Percentiles rank a stretch among this genome's conserved stretches.
Conservation (phyloP, 2,113 vertebrate species). For the Microtus ochrogaster region DNA sequence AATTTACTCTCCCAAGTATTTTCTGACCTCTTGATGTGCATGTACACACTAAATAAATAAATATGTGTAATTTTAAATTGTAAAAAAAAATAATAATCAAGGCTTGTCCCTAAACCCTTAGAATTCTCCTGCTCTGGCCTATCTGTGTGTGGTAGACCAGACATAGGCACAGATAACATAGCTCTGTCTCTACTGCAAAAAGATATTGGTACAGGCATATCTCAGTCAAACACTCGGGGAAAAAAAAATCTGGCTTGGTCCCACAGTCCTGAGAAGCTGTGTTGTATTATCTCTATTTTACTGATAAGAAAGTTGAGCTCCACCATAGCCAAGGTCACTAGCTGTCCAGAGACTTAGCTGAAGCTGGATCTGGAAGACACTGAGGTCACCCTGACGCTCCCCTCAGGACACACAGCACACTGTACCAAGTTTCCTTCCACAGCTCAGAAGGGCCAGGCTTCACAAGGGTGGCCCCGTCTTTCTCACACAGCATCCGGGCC, state of each 20-base stretch:
- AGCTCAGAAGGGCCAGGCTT: background rate
- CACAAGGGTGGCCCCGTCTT: accelerated
- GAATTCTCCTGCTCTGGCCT: background rate
- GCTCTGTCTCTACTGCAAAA: background rate
- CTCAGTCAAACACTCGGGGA: background rate
- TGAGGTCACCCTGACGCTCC: background rate
- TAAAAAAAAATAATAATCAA: background rate
- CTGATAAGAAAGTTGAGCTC: background rate
- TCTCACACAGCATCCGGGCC: too few species aligned
- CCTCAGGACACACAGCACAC: background rate
- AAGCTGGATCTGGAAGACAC: background rate
- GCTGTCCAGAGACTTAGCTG: background rate
- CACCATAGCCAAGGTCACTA: background rate
- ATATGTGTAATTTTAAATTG: background rate
- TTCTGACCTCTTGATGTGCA: too few species aligned
- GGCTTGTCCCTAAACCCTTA: background rate
- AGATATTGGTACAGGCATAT: background rate
- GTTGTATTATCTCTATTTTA: background rate
- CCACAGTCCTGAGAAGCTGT: background rate
- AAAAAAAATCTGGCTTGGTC: background rate
- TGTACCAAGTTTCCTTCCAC: background rate
- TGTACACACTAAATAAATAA: background rate
- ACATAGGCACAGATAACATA: background rate
- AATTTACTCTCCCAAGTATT: too few species aligned
- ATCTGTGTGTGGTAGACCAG: background rate